Percentiles rank a stretch among this genome's conserved stretches.
These are phyloP conservation scores for Cyprichromis sp. DNA, from an alignment of 2,113 vertebrate genomes.

Conservation along the genomic window DNA sequence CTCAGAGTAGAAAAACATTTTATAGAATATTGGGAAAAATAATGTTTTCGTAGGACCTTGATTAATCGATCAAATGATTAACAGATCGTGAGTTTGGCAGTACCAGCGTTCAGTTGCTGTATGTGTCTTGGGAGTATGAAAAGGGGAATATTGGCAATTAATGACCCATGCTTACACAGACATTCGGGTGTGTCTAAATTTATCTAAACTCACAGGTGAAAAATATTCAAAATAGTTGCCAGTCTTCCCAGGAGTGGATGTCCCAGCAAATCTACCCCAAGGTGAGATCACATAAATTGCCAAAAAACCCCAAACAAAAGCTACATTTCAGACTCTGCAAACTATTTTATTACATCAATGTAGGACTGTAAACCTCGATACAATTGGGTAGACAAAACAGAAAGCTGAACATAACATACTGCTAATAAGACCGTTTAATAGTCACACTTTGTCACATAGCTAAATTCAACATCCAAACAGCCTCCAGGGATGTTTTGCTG, in stretches of 20 bases:
- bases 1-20: neutral
- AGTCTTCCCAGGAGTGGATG: neutral
- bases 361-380: neutral
- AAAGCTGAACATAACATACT: neutral
- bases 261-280: neutral
- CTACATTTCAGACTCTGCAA: neutral
- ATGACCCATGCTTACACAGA: neutral
- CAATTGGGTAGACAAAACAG: neutral
- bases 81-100: neutral
- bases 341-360: neutral
- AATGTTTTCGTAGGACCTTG: neutral
- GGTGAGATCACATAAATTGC: neutral
- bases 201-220: neutral
- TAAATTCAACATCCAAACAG: neutral
- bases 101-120: neutral
- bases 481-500: neutral
- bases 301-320: accelerated
- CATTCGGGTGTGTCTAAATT: neutral
- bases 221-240: neutral
- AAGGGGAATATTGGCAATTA: neutral
- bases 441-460: neutral
- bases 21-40: neutral
- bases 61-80: neutral
- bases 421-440: neutral
- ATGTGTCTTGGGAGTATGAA: neutral